Conservation (phyloP, 2,113 vertebrate species). For the Callocephalon fimbriatum region DNA sequence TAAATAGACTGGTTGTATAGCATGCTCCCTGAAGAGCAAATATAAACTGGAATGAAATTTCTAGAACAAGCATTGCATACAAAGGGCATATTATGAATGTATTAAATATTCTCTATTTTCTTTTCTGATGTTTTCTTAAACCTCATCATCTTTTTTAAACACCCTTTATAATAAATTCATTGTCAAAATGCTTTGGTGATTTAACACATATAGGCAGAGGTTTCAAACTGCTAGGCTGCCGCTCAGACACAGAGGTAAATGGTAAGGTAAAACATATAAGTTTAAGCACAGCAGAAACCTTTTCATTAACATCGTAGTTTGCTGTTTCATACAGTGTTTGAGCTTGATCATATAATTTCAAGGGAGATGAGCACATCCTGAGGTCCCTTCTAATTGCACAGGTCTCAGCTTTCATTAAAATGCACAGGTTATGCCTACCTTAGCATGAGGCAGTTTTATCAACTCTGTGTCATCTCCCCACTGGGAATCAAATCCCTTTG, state of each 20-base stretch:
- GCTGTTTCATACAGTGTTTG: neutral
- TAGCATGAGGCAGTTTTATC: neutral
- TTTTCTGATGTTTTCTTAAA: neutral
- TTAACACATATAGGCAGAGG: neutral
- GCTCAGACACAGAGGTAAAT: neutral
- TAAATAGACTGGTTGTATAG: neutral
- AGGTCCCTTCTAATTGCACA: neutral
- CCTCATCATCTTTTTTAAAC: neutral
- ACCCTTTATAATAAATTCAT: neutral
- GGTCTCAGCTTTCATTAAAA: neutral
- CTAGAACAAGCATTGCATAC: neutral
- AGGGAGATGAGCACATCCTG: neutral
- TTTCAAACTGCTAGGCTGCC: neutral
- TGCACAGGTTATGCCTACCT: neutral
- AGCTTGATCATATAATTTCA: neutral
- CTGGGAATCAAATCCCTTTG: neutral
- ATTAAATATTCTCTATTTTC: neutral
- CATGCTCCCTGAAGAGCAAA: neutral
- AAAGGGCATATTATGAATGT: neutral
- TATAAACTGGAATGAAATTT: neutral
- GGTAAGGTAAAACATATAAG: neutral
- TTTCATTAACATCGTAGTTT: neutral
- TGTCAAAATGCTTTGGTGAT: neutral
- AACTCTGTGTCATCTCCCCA: neutral
- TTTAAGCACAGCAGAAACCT: neutral